Percentiles rank a stretch among this genome's conserved stretches.
Evolutionary conservation across 2,113 vertebrate genomes (phyloP).

Genomic region (Dascyllus trimaculatus): DNA sequence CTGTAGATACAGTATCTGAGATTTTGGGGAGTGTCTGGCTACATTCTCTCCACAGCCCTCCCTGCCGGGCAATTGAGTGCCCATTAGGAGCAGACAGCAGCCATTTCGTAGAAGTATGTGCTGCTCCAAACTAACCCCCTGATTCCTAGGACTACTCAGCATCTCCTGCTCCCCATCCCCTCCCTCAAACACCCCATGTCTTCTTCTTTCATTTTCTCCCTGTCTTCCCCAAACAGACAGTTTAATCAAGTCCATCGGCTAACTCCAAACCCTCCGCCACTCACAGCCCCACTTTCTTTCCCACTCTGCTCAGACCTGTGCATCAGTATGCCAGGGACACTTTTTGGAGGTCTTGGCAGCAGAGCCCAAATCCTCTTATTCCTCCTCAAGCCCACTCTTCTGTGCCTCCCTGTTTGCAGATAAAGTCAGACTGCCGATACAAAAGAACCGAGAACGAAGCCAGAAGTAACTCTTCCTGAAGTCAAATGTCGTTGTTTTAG

Average conservation of each 20-base stretch:
- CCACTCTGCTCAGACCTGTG: conserved; percentile 31
- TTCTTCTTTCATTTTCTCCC: conserved; percentile 72
- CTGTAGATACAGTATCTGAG: conserved; percentile 36
- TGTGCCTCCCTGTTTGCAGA: conserved; percentile 64
- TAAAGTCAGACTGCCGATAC: conserved; percentile 60
- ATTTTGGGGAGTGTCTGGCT: conserved; percentile 19
- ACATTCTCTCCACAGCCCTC: conserved; percentile 21
- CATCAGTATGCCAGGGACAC: conserved; percentile 75
- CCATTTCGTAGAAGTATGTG: conserved; percentile 64
- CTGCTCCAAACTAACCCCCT: conserved; percentile 29
- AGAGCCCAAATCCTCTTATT: conserved; percentile 68
- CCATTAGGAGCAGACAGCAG: conserved; percentile 71
- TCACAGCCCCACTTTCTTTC: conserved; percentile 38
- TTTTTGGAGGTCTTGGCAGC: conserved; percentile 66
- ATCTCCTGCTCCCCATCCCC: conserved; percentile 1
- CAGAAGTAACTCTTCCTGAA: conserved; percentile 46
- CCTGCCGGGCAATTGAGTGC: conserved; percentile 34
- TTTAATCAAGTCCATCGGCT: conserved; percentile 78
- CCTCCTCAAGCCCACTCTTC: conserved; percentile 53
- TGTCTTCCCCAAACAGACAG: conserved; percentile 68
- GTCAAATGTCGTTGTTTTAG: conserved; percentile 45
- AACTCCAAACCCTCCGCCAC: conserved; percentile 53
- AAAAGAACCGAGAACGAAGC: conserved; percentile 38
- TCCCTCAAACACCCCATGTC: conserved; percentile 27
- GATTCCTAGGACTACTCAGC: conserved; percentile 42